These are phyloP conservation scores for Craniophora ligustri DNA, from an alignment of 2,888 invertebrate species.

Conservation along the genomic window DNA sequence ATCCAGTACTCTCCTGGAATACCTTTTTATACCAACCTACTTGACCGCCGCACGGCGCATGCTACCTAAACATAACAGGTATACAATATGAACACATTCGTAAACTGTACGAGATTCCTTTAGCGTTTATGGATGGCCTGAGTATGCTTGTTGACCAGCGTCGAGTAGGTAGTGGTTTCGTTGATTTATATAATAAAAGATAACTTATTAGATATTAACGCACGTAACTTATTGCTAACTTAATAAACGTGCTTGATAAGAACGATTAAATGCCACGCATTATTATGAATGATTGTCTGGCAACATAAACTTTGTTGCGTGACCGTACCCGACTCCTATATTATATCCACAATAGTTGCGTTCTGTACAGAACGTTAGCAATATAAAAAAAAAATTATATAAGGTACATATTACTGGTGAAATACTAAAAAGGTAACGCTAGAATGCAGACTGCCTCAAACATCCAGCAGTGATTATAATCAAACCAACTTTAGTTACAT, in stretches of 20 bases:
- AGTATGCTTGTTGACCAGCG: background rate
- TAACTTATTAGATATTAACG: background rate
- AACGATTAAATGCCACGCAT: background rate
- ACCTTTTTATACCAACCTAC: too few species aligned
- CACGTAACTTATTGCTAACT: background rate
- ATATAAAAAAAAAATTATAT: background rate
- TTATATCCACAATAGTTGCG: background rate
- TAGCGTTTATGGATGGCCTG: too few species aligned
- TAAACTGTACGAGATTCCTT: too few species aligned
- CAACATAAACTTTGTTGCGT: background rate
- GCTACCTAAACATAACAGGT: too few species aligned
- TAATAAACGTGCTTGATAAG: background rate
- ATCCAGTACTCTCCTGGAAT: too few species aligned
- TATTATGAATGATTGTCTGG: background rate
- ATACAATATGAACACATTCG: too few species aligned
- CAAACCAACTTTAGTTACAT: conserved; percentile 25
- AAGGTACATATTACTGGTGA: background rate
- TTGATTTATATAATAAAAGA: background rate
- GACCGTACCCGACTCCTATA: too few species aligned
- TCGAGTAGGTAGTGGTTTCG: background rate
- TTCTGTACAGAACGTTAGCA: too few species aligned
- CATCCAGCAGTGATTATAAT: conserved; percentile 17
- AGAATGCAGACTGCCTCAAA: conserved; percentile 25
- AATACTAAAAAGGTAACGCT: conserved; percentile 14
- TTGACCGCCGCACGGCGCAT: too few species aligned